Evolutionary conservation across 2,888 invertebrate species (phyloP).

Genomic region (Ochropleura leucogaster): DNA sequence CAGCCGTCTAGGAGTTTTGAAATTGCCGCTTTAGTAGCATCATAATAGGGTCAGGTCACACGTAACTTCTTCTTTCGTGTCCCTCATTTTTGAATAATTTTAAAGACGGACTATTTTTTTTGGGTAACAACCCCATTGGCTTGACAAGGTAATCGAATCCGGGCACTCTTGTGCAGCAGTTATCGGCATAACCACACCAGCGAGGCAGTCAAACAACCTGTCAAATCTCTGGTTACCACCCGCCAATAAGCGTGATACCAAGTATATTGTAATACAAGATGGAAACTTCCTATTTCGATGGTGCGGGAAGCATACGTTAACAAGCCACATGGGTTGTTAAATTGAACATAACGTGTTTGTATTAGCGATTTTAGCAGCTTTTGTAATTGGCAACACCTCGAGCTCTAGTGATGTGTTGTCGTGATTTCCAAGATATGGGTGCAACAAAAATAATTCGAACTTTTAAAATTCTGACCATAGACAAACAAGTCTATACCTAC

Average conservation of each 20-base stretch:
- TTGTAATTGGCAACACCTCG: not conserved
- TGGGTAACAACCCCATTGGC: no score
- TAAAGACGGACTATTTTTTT: no score
- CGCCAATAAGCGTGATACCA: conserved; percentile 1
- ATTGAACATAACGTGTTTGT: not conserved
- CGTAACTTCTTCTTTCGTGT: no score
- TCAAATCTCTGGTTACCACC: not conserved
- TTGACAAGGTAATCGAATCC: no score
- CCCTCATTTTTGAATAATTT: no score
- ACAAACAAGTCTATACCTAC: not conserved
- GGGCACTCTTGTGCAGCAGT: no score
- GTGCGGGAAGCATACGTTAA: not conserved
- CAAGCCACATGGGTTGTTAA: conserved; percentile 8
- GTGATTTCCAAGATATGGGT: no score
- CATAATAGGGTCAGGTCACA: no score
- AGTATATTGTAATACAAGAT: conserved; percentile 6
- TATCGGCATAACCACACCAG: no score
- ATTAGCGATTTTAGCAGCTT: not conserved
- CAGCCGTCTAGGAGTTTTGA: no score
- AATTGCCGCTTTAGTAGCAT: no score
- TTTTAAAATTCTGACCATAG: not conserved
- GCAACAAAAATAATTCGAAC: not conserved
- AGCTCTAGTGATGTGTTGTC: not conserved
- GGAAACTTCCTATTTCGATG: not conserved
- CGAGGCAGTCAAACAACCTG: no score